These are phyloP conservation scores for Hirudinaria manillensis DNA, from an alignment of 2,888 invertebrate species.

Conservation along the genomic window DNA sequence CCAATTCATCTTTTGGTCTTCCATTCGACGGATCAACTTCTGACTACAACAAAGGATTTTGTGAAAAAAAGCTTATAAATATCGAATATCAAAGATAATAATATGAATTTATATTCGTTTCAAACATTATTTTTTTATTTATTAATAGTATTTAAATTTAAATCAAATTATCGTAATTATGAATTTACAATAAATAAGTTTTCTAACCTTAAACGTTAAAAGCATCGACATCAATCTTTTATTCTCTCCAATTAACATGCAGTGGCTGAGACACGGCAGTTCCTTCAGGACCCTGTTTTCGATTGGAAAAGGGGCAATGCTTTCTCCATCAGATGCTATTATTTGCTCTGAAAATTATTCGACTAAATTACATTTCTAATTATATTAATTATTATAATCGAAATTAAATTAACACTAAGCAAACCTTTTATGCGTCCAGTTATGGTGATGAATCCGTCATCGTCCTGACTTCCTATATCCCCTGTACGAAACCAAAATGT, in stretches of 20 bases:
- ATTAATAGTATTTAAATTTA: too few species aligned
- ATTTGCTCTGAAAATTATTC: constrained; percentile 63
- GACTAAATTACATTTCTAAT: neutral
- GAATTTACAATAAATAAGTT: too few species aligned
- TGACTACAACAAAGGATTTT: constrained; percentile 52
- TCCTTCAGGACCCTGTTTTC: constrained; percentile 74
- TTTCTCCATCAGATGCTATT: constrained; percentile 90
- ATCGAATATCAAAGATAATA: too few species aligned
- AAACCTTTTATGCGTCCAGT: constrained; percentile 63
- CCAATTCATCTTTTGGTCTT: constrained; percentile 67
- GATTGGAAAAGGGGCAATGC: constrained; percentile 76
- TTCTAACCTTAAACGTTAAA: neutral
- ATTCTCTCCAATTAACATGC: constrained; percentile 77
- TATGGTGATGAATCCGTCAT: constrained; percentile 68
- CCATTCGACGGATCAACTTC: constrained; percentile 62
- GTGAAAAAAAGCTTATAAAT: too few species aligned
- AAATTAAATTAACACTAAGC: neutral
- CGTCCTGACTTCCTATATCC: constrained; percentile 74
- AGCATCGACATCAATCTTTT: constrained; percentile 74
- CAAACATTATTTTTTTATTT: too few species aligned
- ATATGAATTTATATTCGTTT: too few species aligned
- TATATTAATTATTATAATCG: neutral
- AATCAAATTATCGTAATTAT: too few species aligned
- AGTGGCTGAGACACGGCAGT: constrained; percentile 71
- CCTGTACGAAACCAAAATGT: constrained; percentile 85